Evolutionary conservation across 2,888 invertebrate species (phyloP), one percentile per base, ranked within the genome.

Genomic region (Standfussiana lucernea): DNA sequence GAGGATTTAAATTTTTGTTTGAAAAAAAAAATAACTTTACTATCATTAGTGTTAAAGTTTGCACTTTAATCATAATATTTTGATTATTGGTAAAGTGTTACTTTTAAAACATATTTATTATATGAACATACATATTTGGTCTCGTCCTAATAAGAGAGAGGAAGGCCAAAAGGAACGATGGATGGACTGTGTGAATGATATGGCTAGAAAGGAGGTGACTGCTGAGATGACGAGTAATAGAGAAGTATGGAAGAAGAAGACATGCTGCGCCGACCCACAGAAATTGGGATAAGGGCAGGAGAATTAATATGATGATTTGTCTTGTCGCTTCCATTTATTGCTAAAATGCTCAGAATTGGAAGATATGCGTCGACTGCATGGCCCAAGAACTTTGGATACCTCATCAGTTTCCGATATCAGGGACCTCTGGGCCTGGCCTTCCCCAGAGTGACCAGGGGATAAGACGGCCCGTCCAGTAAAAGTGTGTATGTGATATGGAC

Each of bases 81-180:
- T 35, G 61, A 50, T 50, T 32, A n/a, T 10, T 13, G 18, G 35
- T 62, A 75, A 59, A 74, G 45, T 76, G 21, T 73, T 64, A 42
- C 8, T 53, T 53, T 13, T 42, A 50, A 37, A 35, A 18, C 13
- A 28, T 45, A 18, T 13, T 6, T 50, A 47, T n/a, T n/a, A n/a
- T n/a, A n/a, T n/a, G n/a, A 35, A 18, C 13, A 28, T 45, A 18
- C 13, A 4, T 50, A 47, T 8, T 50, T 42, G n/a, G 3, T 32
- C 15, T 50, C 32, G 32, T 40, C 24, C 0, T 42, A 62, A 59
- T 32, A 5, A 21, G 15, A n/a, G n/a, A n/a, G n/a, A n/a, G n/a
- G n/a, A n/a, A n/a, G n/a, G n/a, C n/a, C n/a, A n/a, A n/a, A n/a
- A n/a, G n/a, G n/a, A n/a, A n/a, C n/a, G n/a, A n/a, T n/a, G n/a